A percentile compares a stretch with the other conserved stretches of the same genome.
phyloP scores from a whole-genome alignment of 2,888 invertebrate species.

The Archips crataeganus region DNA sequence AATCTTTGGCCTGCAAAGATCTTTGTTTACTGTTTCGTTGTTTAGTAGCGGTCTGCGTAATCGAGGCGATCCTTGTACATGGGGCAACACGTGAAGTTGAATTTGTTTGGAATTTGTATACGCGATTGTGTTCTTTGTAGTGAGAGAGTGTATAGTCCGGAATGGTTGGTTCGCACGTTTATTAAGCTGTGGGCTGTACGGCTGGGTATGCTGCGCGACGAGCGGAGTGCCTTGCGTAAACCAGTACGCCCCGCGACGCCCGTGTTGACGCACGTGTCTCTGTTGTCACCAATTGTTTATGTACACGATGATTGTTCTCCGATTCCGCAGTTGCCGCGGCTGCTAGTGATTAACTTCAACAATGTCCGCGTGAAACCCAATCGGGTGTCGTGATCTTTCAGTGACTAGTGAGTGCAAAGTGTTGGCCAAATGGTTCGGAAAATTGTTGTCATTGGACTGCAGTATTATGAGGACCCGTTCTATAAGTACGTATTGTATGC shows the following conservation, averaged over 20 bases:
- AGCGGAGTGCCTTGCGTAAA: slow-evolving; percentile 59
- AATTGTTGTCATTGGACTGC: slow-evolving; percentile 79
- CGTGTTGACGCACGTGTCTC: slow-evolving; percentile 63
- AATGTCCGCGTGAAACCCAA: slow-evolving; percentile 66
- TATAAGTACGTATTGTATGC: slow-evolving; percentile 69
- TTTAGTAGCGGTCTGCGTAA: slow-evolving; percentile 71
- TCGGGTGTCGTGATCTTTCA: slow-evolving; percentile 60
- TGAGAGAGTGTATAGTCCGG: slow-evolving; percentile 10
- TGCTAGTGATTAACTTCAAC: slow-evolving; percentile 59
- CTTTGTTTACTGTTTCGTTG: slow-evolving; percentile 72
- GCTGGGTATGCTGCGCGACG: slow-evolving; percentile 73
- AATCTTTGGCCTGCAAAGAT: slow-evolving; percentile 60
- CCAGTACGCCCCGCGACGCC: slow-evolving; percentile 65
- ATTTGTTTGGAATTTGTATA: neutral
- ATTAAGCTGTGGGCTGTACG: slow-evolving; percentile 19
- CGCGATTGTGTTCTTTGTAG: slow-evolving; percentile 14
- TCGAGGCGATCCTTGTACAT: slow-evolving; percentile 78
- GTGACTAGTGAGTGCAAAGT: slow-evolving; percentile 61
- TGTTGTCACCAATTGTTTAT: slow-evolving; percentile 56
- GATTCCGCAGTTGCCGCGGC: slow-evolving; percentile 67
- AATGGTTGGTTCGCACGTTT: slow-evolving; percentile 2
- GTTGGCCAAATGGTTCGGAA: slow-evolving; percentile 77
- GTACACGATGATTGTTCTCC: slow-evolving; percentile 63
- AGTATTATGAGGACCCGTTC: slow-evolving; percentile 80
- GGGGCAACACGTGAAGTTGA: neutral